phyloP scores from a whole-genome alignment of 1,140 invertebrate species.

The Drosophila takahashii region DNA sequence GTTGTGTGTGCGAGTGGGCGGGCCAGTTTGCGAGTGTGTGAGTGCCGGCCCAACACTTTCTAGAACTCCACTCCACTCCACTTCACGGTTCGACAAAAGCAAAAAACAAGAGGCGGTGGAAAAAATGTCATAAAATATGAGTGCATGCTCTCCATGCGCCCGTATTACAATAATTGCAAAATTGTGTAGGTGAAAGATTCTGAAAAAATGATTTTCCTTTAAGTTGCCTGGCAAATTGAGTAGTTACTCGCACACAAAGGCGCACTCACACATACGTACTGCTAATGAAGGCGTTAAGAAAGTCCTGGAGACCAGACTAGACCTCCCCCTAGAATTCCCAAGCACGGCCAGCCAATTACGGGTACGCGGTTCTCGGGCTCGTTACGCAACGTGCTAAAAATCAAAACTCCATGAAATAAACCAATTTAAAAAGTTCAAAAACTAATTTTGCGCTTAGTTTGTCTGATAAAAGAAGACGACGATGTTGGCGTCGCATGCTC shows the following conservation, averaged over 20 bases:
- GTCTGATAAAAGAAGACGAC: slow-evolving; percentile 77
- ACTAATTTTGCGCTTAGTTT: slow-evolving; percentile 84
- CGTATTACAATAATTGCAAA: slow-evolving; percentile 80
- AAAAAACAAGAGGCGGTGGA: slow-evolving; percentile 6
- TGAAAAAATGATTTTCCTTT: slow-evolving; percentile 71
- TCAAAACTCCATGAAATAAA: slow-evolving; percentile 84
- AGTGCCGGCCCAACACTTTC: slow-evolving; percentile 42
- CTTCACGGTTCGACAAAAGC: slow-evolving; percentile 23
- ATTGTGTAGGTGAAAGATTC: slow-evolving; percentile 71
- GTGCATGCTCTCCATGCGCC: slow-evolving; percentile 17
- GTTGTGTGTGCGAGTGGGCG: neutral
- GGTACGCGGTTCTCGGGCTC: slow-evolving; percentile 69
- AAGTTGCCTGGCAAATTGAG: slow-evolving; percentile 76
- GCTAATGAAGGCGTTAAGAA: slow-evolving; percentile 78
- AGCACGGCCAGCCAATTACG: slow-evolving; percentile 75
- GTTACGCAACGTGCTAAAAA: slow-evolving; percentile 83
- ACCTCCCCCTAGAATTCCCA: slow-evolving; percentile 10
- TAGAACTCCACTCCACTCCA: slow-evolving; percentile 18
- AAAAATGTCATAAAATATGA: slow-evolving; percentile 73
- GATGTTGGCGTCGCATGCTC: slow-evolving; percentile 33
- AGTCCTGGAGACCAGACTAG: slow-evolving; percentile 19
- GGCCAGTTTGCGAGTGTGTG: slow-evolving; percentile 12
- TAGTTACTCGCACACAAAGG: slow-evolving; percentile 57
- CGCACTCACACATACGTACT: slow-evolving; percentile 20
- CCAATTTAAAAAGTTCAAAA: slow-evolving; percentile 84